phyloP scores from a whole-genome alignment of 2,113 vertebrate genomes.

The Takifugu flavidus region DNA sequence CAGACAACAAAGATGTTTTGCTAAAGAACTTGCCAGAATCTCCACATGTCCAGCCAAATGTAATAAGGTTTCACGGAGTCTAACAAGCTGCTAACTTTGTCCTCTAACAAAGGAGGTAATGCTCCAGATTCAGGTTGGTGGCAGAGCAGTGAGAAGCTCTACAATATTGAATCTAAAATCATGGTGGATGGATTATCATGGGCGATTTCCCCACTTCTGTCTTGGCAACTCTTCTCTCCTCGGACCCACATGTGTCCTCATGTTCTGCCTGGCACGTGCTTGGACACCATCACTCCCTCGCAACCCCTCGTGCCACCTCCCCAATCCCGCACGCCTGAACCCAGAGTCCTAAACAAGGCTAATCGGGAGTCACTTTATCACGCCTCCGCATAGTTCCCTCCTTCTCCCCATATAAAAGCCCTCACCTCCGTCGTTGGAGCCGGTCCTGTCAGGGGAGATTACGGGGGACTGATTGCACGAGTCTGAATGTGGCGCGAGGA shows the following conservation, averaged over 20 bases:
- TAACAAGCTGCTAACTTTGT: too few relatives aligned
- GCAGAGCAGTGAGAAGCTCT: too few relatives aligned
- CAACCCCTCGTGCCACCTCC: neutral
- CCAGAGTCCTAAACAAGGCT: constrained; percentile 94
- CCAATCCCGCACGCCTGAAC: constrained; percentile 67
- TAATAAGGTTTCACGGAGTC: too few relatives aligned
- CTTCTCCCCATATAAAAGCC: constrained; percentile 86
- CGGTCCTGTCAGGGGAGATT: constrained; percentile 95
- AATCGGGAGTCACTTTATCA: constrained; percentile 99
- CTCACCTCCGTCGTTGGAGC: constrained; percentile 90
- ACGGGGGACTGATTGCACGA: constrained; percentile 97
- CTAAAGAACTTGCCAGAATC: too few relatives aligned
- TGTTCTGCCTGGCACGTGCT: constrained; percentile 17
- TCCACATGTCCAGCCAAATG: too few relatives aligned
- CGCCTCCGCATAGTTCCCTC: constrained; percentile 91
- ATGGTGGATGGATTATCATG: too few relatives aligned
- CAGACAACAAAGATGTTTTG: too few relatives aligned
- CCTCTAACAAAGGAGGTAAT: too few relatives aligned
- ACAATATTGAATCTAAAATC: too few relatives aligned
- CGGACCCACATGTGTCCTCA: constrained; percentile 5
- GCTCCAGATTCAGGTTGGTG: too few relatives aligned
- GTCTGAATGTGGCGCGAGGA: constrained; percentile 91
- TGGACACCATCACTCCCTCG: constrained; percentile 33
- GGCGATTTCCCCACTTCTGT: too few relatives aligned
- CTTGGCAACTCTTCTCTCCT: too few relatives aligned